Conservation (phyloP, 2,113 vertebrate genomes). For the Marcusenius ussheri region DNA sequence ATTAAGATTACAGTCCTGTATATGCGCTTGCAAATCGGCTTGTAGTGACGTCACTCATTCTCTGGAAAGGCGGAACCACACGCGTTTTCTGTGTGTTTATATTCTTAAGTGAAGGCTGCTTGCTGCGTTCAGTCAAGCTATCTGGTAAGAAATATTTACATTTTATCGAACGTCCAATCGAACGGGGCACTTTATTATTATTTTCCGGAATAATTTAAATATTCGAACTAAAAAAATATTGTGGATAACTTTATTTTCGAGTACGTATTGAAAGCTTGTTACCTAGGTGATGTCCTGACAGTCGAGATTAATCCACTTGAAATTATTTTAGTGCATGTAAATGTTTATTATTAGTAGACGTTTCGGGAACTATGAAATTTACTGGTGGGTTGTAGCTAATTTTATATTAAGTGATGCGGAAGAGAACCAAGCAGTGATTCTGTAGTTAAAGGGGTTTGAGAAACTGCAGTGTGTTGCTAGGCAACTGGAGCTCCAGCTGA, state of each 20-base stretch:
- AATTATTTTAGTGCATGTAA: not conserved
- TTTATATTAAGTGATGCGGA: not conserved
- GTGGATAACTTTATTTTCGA: not conserved
- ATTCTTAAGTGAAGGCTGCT: not conserved
- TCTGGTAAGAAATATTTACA: not conserved
- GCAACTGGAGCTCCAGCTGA: slow-evolving; percentile 46
- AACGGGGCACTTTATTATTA: not conserved
- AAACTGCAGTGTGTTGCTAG: slow-evolving; percentile 53
- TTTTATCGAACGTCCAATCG: not conserved
- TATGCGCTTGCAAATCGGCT: not conserved
- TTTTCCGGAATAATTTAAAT: not conserved
- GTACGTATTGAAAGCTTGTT: not conserved
- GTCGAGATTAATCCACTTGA: not conserved
- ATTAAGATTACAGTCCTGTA: not conserved
- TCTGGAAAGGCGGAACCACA: not conserved
- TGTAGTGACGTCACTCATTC: slow-evolving; percentile 6
- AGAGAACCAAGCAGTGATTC: slow-evolving; percentile 37
- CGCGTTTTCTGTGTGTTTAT: not conserved
- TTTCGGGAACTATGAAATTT: not conserved
- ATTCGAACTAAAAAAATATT: not conserved
- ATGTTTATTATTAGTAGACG: not conserved
- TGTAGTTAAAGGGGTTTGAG: slow-evolving; percentile 43
- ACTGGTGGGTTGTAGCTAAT: not conserved
- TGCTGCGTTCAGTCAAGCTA: not conserved
- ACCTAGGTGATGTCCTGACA: not conserved